Conservation (phyloP, 2,888 invertebrate species). For the Malacosoma neustria region DNA sequence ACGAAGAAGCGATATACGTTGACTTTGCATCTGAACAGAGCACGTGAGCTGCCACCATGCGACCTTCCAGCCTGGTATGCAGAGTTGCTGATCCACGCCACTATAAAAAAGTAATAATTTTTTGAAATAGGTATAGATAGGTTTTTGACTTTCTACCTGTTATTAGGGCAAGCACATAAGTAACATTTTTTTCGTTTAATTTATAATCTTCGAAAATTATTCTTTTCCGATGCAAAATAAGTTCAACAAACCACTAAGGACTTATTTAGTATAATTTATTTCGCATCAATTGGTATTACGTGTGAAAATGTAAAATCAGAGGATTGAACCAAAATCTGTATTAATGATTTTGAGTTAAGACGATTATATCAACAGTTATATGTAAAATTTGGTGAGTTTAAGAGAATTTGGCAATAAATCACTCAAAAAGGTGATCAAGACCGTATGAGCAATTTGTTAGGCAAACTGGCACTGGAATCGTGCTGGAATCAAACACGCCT, state of each 20-base stretch:
- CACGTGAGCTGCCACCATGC: slow-evolving; percentile 84
- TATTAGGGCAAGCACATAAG: too few relatives aligned
- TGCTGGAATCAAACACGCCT: too few relatives aligned
- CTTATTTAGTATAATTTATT: too few relatives aligned
- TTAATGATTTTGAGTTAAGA: slow-evolving; percentile 19
- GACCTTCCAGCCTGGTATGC: slow-evolving; percentile 83
- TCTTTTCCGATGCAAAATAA: too few relatives aligned
- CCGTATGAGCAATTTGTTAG: slow-evolving; percentile 15
- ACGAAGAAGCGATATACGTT: slow-evolving; percentile 81
- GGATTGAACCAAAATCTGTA: slow-evolving; percentile 33
- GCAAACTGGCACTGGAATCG: not conserved
- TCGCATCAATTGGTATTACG: not conserved
- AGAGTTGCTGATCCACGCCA: slow-evolving; percentile 88
- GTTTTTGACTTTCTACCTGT: too few relatives aligned
- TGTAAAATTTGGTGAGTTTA: slow-evolving; percentile 16
- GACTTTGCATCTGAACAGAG: slow-evolving; percentile 80
- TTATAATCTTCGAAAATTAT: too few relatives aligned
- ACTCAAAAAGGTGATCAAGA: slow-evolving; percentile 15
- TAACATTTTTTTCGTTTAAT: too few relatives aligned
- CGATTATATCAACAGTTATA: slow-evolving; percentile 33
- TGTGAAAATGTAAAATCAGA: slow-evolving; percentile 14
- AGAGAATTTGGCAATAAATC: slow-evolving; percentile 19
- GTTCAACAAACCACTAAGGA: too few relatives aligned
- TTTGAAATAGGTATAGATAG: too few relatives aligned
- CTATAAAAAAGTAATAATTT: too few relatives aligned